These are phyloP conservation scores for Sclerurus mexicanus DNA, from an alignment of 2,113 vertebrate genomes.

Conservation along the genomic window DNA sequence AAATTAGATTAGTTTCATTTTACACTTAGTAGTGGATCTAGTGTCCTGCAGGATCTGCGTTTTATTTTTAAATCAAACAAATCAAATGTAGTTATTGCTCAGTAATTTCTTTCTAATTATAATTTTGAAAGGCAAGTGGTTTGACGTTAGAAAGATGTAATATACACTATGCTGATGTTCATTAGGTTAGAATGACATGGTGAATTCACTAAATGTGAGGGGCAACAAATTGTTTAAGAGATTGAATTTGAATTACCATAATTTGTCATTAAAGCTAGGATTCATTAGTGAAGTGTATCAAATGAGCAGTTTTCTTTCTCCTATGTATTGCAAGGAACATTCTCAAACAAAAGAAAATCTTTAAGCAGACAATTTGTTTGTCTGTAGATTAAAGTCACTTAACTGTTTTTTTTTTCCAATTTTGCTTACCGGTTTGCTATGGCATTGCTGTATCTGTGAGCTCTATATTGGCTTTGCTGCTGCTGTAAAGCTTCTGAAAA, in stretches of 20 bases:
- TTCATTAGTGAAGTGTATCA: background rate
- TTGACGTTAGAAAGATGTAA: background rate
- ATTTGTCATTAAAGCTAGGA: background rate
- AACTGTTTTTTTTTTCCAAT: background rate
- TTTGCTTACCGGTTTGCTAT: background rate
- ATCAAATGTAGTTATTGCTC: background rate
- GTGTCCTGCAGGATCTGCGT: background rate
- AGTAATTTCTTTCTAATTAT: background rate
- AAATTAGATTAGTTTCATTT: slow-evolving; percentile 30
- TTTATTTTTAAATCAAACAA: slow-evolving; percentile 41
- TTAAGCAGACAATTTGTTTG: background rate
- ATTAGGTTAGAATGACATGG: background rate
- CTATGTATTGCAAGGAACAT: background rate
- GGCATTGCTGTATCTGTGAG: accelerated
- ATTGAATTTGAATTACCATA: background rate
- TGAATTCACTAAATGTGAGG: background rate
- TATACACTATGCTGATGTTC: background rate
- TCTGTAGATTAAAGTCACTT: background rate
- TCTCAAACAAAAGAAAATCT: background rate
- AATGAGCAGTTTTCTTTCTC: background rate
- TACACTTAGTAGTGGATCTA: background rate
- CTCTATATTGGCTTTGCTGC: background rate
- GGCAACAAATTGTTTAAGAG: background rate
- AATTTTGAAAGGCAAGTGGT: background rate
- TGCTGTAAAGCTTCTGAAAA: background rate